A percentile compares a stretch with the other conserved stretches of the same genome.
phyloP scores from a whole-genome alignment of 2,113 vertebrate species.

The Silurus asotus region DNA sequence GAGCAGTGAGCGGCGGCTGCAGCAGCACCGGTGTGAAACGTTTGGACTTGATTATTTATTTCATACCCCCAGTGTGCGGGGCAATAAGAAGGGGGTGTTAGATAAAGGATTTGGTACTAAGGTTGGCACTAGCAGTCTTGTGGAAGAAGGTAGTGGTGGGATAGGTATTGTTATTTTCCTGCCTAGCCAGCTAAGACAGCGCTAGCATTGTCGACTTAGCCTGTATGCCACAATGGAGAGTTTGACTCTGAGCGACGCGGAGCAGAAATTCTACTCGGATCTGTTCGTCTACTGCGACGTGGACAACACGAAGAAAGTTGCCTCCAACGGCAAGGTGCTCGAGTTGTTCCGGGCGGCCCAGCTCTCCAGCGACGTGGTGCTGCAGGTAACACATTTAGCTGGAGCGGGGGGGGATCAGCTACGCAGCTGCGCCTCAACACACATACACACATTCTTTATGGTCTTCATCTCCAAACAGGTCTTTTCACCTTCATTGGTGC shows the following conservation, averaged over 20 bases:
- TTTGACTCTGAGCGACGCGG: constrained; percentile 89
- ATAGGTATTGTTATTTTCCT: not conserved
- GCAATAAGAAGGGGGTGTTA: too few species aligned
- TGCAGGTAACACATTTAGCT: constrained; percentile 79
- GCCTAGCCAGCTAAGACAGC: constrained; percentile 21
- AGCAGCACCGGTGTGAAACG: not conserved
- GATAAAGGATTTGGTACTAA: too few species aligned
- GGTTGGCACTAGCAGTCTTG: constrained; percentile 19
- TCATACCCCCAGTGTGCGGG: not conserved
- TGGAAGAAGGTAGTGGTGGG: too few species aligned
- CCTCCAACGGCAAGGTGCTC: constrained; percentile 87
- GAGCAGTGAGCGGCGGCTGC: not conserved
- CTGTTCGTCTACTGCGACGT: constrained; percentile 96
- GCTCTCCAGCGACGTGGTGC: constrained; percentile 90
- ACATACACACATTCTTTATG: not conserved
- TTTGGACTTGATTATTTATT: not conserved
- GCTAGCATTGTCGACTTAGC: constrained; percentile 16
- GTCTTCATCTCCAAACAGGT: not conserved
- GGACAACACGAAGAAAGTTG: constrained; percentile 96
- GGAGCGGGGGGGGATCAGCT: not conserved
- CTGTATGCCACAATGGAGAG: constrained; percentile 82
- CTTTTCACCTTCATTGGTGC: not conserved
- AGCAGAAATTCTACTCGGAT: constrained; percentile 97
- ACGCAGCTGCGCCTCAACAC: not conserved
- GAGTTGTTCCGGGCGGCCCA: constrained; percentile 97